Evolutionary conservation across 1,140 invertebrate species (phyloP), one percentile per base, ranked within the genome.

Genomic region (Helicoverpa zea): DNA sequence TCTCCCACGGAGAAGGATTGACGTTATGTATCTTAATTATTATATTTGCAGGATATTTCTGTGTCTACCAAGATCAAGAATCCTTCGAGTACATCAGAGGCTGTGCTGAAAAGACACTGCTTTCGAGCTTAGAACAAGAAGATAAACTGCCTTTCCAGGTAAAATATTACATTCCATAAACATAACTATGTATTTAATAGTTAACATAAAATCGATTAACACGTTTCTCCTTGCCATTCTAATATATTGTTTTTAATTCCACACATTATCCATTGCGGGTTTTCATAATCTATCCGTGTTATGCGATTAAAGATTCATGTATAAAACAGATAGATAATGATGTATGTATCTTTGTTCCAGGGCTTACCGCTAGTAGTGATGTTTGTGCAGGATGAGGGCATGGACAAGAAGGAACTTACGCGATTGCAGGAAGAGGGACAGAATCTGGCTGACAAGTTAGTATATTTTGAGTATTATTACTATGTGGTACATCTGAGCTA

Each of bases 81-180:
- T 98, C 98, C 2, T 98, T 99, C 89, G 98, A 99, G 86, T 99
- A 98, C 91, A 97, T 99, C 56, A 96, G 98, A 85, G 97, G 98
- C 81, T 98, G 98, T 90, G 96, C 99, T 80, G 98, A 99, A 89
- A 98, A 98, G 92, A 99, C 98, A 12, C 95, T 99, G 7, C 93
- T 99, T 0, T 98, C 98, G 3, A 99, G 98, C 96, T 95, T 99
- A 75, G 98, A 98, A 91, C 97, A 98, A 89, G 98, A 99, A 88
- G 98, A 99, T 88, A 97, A 98, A 83, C 91, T 98, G 72, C 97
- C 97, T 14, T 98, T 98, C 89, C 96, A 96, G 89, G 94, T 95
- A 82, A 61, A 59, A 80, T 61, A 18, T 13, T 23, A 23, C 23
- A 23, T 2, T 23, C 2, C 23, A 23, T 23, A 23, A 23, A 23